These are phyloP conservation scores for Drosophila trapezifrons DNA, from an alignment of 1,140 invertebrate species.

Conservation along the genomic window DNA sequence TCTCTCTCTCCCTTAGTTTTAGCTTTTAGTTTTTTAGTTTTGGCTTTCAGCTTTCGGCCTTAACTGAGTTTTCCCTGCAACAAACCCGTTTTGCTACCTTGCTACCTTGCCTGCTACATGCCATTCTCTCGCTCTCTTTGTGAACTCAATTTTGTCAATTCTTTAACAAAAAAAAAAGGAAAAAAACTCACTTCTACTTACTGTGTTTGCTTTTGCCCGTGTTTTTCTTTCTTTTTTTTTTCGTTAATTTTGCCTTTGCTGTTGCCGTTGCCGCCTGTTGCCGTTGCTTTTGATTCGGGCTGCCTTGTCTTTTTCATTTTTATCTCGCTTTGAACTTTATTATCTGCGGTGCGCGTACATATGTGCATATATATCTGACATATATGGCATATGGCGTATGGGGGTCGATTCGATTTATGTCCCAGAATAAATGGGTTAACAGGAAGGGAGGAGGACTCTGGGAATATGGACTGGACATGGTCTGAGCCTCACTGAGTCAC, in stretches of 20 bases:
- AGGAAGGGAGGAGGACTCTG: neutral
- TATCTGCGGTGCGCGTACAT: slow-evolving; percentile 39
- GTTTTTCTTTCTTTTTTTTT: slow-evolving; percentile 28
- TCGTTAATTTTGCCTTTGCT: slow-evolving; percentile 45
- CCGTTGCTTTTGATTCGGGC: slow-evolving; percentile 8
- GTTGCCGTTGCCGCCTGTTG: slow-evolving; percentile 5
- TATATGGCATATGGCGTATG: slow-evolving; percentile 37
- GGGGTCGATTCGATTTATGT: slow-evolving; percentile 50
- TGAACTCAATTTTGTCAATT: slow-evolving; percentile 82
- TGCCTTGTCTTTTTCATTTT: slow-evolving; percentile 35
- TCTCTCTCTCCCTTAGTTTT: slow-evolving; percentile 24
- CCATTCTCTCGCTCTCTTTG: slow-evolving; percentile 21
- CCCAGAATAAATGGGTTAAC: slow-evolving; percentile 35
- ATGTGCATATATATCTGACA: slow-evolving; percentile 37
- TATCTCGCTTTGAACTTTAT: slow-evolving; percentile 57
- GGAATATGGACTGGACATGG: slow-evolving; percentile 7
- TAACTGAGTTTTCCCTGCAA: slow-evolving; percentile 37
- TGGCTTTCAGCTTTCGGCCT: slow-evolving; percentile 13
- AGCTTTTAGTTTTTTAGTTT: slow-evolving; percentile 2
- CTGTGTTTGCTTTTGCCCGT: slow-evolving; percentile 46
- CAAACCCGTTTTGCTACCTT: slow-evolving; percentile 64
- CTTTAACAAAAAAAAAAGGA: slow-evolving; percentile 28
- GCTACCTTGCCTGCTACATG: slow-evolving; percentile 18
- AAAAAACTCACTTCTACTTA: slow-evolving; percentile 51
- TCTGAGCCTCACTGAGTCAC: slow-evolving; percentile 14